These are phyloP conservation scores for Rachycentron canadum DNA, from an alignment of 2,797 vertebrate species.

Conservation along the genomic window DNA sequence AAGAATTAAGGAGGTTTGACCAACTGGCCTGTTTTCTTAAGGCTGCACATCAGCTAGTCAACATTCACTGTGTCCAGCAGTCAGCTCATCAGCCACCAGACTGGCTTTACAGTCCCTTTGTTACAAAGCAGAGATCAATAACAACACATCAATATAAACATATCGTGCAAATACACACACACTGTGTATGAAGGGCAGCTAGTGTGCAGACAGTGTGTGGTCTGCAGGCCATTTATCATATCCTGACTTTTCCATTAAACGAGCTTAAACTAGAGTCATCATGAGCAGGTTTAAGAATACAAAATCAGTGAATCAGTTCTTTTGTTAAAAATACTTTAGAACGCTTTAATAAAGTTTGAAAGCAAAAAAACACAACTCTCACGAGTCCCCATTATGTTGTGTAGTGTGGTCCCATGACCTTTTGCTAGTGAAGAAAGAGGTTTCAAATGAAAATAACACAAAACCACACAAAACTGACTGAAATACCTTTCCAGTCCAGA, in stretches of 20 bases:
- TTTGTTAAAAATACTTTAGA: background rate
- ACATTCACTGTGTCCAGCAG: constrained; percentile 15
- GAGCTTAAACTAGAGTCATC: too few relatives aligned
- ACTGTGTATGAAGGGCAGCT: constrained; percentile 14
- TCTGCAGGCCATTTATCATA: constrained; percentile 20
- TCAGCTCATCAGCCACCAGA: constrained; percentile 14
- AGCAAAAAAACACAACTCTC: constrained; percentile 23
- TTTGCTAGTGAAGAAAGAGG: constrained; percentile 20
- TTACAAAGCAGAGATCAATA: constrained; percentile 42
- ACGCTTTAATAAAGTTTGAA: background rate
- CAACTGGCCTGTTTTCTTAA: too few relatives aligned
- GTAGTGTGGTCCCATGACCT: background rate
- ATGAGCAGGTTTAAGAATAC: too few relatives aligned
- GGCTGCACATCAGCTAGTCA: background rate
- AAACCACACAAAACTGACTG: background rate
- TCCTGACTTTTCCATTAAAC: too few relatives aligned
- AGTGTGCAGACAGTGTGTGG: constrained; percentile 13
- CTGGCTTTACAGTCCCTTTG: constrained; percentile 19
- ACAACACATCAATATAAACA: constrained; percentile 26
- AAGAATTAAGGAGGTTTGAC: background rate
- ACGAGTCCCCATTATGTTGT: constrained; percentile 12
- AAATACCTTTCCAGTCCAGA: background rate
- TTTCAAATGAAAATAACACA: constrained; percentile 21
- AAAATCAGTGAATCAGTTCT: constrained; percentile 9
- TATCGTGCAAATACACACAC: background rate